Conservation (phyloP, 64 coral and sea anemone genomes). For the Montipora foliosa region DNA sequence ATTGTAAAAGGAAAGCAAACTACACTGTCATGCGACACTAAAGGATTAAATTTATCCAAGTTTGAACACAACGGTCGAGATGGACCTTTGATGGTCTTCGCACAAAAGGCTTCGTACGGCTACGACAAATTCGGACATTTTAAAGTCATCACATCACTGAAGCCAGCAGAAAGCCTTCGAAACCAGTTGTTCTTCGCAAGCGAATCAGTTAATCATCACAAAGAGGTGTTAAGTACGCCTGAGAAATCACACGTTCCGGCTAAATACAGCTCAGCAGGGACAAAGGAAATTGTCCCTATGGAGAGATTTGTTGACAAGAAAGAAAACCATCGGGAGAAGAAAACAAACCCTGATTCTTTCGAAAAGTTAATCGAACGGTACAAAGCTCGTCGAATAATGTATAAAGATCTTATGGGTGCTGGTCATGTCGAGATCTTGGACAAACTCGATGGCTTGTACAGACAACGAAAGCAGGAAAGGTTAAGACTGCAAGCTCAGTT, state of each 20-base stretch:
- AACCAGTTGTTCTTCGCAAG: constrained; percentile 92
- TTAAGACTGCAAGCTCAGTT: constrained; percentile 54
- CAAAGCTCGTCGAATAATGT: constrained; percentile 57
- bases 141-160: constrained; percentile 78
- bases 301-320: constrained; percentile 37
- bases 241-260: constrained; percentile 7
- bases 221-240: constrained; percentile 23
- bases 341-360: constrained; percentile 67
- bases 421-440: constrained; percentile 65
- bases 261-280: not conserved
- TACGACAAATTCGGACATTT: constrained; percentile 46
- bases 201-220: not conserved
- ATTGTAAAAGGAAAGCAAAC: constrained; percentile 87
- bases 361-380: constrained; percentile 75
- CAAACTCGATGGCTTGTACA: constrained; percentile 75
- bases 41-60: constrained; percentile 71
- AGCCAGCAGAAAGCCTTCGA: constrained; percentile 66
- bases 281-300: not conserved
- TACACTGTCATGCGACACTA: constrained; percentile 62
- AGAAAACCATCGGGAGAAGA: not conserved
- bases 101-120: constrained; percentile 41
- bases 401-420: constrained; percentile 63
- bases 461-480: constrained; percentile 62
- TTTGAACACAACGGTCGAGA: constrained; percentile 87
- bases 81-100: constrained; percentile 81